A percentile compares a stretch with the other conserved stretches of the same genome.
phyloP scores from a whole-genome alignment of 2,888 invertebrate species.

The Latrodectus hesperus region DNA sequence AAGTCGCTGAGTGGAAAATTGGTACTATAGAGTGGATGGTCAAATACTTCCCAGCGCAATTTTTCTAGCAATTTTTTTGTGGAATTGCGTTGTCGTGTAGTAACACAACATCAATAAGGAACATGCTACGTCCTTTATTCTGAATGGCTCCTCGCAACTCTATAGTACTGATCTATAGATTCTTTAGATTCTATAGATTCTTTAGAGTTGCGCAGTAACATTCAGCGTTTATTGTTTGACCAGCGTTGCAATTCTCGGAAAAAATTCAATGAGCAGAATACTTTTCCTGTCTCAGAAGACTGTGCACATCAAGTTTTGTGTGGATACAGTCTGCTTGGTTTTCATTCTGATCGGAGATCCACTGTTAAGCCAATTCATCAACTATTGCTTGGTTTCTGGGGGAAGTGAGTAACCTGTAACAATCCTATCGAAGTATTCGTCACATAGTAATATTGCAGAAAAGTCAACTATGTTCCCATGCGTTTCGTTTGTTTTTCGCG shows the following conservation, averaged over 20 bases:
- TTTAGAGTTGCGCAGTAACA: not conserved
- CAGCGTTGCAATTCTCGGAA: not conserved
- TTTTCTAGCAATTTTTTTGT: not conserved
- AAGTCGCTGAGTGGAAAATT: not conserved
- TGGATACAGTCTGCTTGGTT: not conserved
- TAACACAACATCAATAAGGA: not conserved
- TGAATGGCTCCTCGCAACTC: not conserved
- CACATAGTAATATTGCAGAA: not conserved
- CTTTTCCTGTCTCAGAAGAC: too few species aligned
- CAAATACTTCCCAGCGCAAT: not conserved
- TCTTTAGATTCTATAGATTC: too few species aligned
- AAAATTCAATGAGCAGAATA: conserved; percentile 7
- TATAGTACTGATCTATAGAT: too few species aligned
- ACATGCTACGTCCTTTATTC: not conserved
- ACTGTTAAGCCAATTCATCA: not conserved
- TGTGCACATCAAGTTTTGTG: too few species aligned
- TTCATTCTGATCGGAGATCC: not conserved
- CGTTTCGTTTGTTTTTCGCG: conserved; percentile 5
- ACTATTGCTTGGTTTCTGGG: not conserved
- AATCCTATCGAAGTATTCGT: not conserved
- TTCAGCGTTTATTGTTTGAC: not conserved
- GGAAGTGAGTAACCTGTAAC: not conserved
- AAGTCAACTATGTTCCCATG: not conserved
- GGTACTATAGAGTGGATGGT: not conserved
- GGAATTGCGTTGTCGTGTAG: not conserved